Conservation (phyloP, 2,888 invertebrate genomes). For the Himalopsyche japonica region DNA sequence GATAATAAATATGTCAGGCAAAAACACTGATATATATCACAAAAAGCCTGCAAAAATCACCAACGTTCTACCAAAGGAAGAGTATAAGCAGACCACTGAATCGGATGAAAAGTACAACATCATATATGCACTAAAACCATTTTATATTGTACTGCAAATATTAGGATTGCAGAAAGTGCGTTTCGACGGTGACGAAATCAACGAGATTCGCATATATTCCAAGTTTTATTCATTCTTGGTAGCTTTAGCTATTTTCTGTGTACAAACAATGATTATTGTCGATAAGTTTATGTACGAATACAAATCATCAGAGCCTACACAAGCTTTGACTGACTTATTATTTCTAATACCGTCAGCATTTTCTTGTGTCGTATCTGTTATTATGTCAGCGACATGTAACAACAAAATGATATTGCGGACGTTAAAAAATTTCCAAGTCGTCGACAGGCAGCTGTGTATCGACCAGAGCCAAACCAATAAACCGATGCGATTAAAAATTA, state of each 20-base stretch:
- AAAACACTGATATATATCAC: slow-evolving; percentile 4
- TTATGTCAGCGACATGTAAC: slow-evolving; percentile 33
- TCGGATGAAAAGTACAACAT: slow-evolving; percentile 16
- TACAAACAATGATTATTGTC: neutral
- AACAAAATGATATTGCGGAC: slow-evolving; percentile 32
- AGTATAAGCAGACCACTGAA: neutral
- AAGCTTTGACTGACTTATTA: slow-evolving; percentile 24
- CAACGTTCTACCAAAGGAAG: slow-evolving; percentile 25
- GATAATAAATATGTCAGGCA: neutral
- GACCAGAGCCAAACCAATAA: slow-evolving; percentile 15
- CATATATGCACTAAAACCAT: slow-evolving; percentile 21
- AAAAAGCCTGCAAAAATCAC: slow-evolving; percentile 30
- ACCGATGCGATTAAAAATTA: slow-evolving; percentile 10
- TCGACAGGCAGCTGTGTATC: slow-evolving; percentile 31
- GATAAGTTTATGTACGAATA: neutral
- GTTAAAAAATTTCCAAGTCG: slow-evolving; percentile 32
- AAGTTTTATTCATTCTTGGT: slow-evolving; percentile 26
- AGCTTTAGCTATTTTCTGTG: slow-evolving; percentile 10
- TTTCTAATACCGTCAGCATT: slow-evolving; percentile 26
- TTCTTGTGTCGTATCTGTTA: slow-evolving; percentile 15
- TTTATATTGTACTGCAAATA: slow-evolving; percentile 21
- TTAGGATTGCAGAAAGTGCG: slow-evolving; percentile 34
- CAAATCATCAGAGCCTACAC: slow-evolving; percentile 6
- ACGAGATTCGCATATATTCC: neutral
- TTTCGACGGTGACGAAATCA: slow-evolving; percentile 15